Evolutionary conservation across 2,113 vertebrate species (phyloP), one percentile per base, ranked within the genome.

Genomic region (Menidia beryllina): DNA sequence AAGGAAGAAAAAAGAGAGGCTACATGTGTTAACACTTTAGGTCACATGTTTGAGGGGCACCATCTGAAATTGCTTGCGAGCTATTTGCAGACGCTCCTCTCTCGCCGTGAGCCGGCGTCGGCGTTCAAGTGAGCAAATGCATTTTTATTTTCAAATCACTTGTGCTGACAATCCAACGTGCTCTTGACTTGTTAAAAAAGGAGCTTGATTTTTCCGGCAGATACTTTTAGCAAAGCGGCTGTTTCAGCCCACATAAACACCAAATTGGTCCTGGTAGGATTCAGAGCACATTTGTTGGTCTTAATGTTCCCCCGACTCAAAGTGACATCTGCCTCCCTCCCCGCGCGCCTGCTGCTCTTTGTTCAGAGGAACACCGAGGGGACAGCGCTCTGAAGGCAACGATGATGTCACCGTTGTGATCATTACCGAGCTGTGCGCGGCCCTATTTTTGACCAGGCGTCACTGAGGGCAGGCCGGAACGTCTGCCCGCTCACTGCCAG

Each of bases 351-450:
- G 81, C 88, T 91, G 89, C 88, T 91, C 90, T 92, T 92, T 91
- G 91, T 92, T 92, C 86, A 63, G 69, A 78, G 8, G 78, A 88
- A 86, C 77, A 65, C 69, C 51, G 75, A 86, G 79, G 84, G 86
- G 88, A 85, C 81, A 83, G 85, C 79, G 80, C 88, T 81, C 82
- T 85, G 79, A 83, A 88, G 84, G 79, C 87, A 77, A 52, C 65
- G 86, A 91, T 92, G 90, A 92, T 91, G 91, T 92, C 90, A 91
- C 88, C 89, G 79, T 87, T 86, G 87, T 89, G 87, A 88, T 91
- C 82, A 88, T 90, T 92, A 83, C 83, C 83, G 82, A 77, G 78
- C 75, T 77, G 69, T 78, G 79, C 57, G 77, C 60, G 90, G 92
- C 84, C 90, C 88, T 92, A 91, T 90, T 92, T 93, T 87, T 90